Percentiles rank a stretch among this genome's conserved stretches.
Evolutionary conservation across 2,888 invertebrate genomes (phyloP).

Genomic region (Noctuana brunneofusca): DNA sequence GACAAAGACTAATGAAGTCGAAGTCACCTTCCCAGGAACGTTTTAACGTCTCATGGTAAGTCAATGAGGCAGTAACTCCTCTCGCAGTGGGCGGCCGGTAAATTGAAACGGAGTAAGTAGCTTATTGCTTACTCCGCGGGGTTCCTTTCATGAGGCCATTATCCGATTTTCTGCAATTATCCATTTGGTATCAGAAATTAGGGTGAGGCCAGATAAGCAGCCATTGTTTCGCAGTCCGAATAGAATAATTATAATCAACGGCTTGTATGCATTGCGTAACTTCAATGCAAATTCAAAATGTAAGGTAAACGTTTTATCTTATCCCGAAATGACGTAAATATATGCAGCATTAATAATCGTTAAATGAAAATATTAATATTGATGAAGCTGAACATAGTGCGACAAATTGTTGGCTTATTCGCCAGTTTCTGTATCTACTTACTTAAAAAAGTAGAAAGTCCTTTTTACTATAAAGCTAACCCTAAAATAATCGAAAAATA

Average conservation of each 20-base stretch:
- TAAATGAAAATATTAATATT: too few species aligned
- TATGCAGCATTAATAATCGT: too few species aligned
- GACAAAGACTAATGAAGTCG: slow-evolving; percentile 17
- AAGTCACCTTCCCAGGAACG: slow-evolving; percentile 13
- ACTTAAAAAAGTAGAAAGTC: too few species aligned
- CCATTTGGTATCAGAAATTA: slow-evolving; percentile 12
- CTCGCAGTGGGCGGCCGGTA: slow-evolving; percentile 20
- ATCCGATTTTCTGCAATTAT: slow-evolving; percentile 28
- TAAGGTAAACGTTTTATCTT: too few species aligned
- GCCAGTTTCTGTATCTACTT: too few species aligned
- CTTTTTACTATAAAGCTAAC: too few species aligned
- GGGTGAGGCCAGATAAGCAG: background rate
- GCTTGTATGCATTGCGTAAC: background rate
- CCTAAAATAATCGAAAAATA: too few species aligned
- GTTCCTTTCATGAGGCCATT: slow-evolving; percentile 17
- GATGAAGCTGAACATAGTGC: too few species aligned
- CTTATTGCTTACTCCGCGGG: slow-evolving; percentile 29
- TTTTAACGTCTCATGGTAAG: slow-evolving; percentile 20
- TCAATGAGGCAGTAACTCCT: slow-evolving; percentile 27
- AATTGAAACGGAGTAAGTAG: slow-evolving; percentile 28
- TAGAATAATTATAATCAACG: background rate
- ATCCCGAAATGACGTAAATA: too few species aligned
- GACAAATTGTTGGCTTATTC: too few species aligned
- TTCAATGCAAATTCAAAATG: too few species aligned
- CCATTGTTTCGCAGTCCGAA: background rate